Conservation (phyloP, 2,113 vertebrate species). For the Epinephelus cyanopodus region DNA sequence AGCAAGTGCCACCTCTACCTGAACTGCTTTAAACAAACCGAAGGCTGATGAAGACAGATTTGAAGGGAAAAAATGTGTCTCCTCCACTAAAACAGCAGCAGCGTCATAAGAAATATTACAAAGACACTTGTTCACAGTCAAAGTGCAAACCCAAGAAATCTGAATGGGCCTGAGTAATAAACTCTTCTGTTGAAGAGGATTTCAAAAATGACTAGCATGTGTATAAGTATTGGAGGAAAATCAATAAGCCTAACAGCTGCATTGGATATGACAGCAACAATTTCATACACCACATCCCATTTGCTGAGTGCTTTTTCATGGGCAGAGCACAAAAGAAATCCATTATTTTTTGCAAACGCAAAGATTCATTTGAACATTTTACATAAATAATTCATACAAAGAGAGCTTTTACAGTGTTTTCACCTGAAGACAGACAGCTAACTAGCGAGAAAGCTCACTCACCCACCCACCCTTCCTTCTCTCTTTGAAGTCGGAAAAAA, state of each 20-base stretch:
- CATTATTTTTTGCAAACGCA: conserved; percentile 76
- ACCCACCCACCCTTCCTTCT: conserved; percentile 16
- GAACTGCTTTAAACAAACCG: conserved; percentile 21
- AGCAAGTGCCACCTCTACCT: conserved; percentile 9
- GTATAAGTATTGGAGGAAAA: conserved; percentile 52
- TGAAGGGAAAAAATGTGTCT: neutral
- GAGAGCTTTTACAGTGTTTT: conserved; percentile 73
- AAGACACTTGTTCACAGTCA: conserved; percentile 15
- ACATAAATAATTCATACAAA: conserved; percentile 82
- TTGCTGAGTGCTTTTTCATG: conserved; percentile 70
- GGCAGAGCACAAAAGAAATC: conserved; percentile 69
- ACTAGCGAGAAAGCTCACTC: conserved; percentile 48
- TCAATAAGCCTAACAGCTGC: conserved; percentile 76
- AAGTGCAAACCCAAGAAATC: conserved; percentile 19
- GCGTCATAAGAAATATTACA: conserved; percentile 15
- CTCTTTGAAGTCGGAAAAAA: conserved; percentile 66
- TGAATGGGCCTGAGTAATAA: conserved; percentile 32
- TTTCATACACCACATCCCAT: conserved; percentile 79
- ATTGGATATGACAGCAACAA: conserved; percentile 76
- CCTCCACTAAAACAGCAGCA: neutral
- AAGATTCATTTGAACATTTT: conserved; percentile 75
- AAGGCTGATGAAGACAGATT: neutral
- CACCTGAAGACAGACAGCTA: conserved; percentile 75
- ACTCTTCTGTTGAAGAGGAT: conserved; percentile 12
- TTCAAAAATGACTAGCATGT: conserved; percentile 53